Conservation (phyloP, 1,140 invertebrate species). For the Nylanderia fulva region DNA sequence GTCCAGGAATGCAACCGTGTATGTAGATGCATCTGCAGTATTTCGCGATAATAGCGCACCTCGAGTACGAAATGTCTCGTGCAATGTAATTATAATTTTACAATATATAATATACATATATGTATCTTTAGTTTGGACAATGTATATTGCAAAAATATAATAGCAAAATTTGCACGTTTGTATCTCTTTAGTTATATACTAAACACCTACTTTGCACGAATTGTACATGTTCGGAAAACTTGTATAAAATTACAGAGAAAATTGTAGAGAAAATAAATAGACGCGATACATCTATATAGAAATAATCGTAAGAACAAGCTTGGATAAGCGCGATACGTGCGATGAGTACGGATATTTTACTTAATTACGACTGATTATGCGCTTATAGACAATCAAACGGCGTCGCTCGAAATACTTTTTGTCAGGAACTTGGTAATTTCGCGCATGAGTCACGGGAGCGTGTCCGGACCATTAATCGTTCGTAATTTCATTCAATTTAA, state of each 20-base stretch:
- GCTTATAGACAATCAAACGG: constrained; percentile 13
- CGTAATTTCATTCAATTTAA: constrained; percentile 84
- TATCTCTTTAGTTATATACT: neutral
- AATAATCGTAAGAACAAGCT: neutral
- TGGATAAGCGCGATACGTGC: neutral
- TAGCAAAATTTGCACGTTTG: neutral
- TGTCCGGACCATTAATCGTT: constrained; percentile 78
- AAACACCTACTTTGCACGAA: neutral
- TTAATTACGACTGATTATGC: constrained; percentile 12
- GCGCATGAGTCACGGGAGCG: constrained; percentile 67
- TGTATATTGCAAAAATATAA: constrained; percentile 55
- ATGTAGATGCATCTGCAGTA: constrained; percentile 71
- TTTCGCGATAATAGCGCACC: constrained; percentile 72
- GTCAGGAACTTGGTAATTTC: constrained; percentile 63
- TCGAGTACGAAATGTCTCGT: constrained; percentile 42
- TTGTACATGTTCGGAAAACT: neutral
- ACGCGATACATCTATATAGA: no score
- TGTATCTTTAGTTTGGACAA: no score
- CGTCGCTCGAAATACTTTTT: constrained; percentile 65
- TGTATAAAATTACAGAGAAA: neutral
- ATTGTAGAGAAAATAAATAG: neutral
- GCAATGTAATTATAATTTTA: constrained; percentile 66
- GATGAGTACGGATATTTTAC: neutral
- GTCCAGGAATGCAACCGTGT: constrained; percentile 68
- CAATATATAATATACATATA: constrained; percentile 21